Evolutionary conservation across 1,140 invertebrate genomes (phyloP), one percentile per base, ranked within the genome.

Genomic region (Cheumatopsyche charites): DNA sequence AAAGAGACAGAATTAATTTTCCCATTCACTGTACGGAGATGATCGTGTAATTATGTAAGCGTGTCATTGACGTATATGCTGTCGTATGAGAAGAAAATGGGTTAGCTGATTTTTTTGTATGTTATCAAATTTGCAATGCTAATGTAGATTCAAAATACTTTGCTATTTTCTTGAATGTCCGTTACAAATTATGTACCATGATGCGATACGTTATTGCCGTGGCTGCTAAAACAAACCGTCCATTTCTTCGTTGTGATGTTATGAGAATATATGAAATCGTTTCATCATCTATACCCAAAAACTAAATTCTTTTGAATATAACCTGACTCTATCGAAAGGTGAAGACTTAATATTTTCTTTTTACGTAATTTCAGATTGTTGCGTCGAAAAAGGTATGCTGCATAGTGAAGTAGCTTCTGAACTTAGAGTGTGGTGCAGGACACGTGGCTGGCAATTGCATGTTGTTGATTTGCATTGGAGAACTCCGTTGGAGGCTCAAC

Each of bases 381-480:
- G 85, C 65, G 83, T 88, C 1, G 90, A 91, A 78, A 90, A 90
- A 77, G 88, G 87, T 0, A 83, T 85, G 15, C 76, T 91, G 13
- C 89, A 89, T 72, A 88, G 87, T 73, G 84, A 83, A n/a, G 87
- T 90, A 0, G 89, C 89, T 68, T 88, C 89, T 0, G 80, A 84
- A 42, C 78, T 91, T 19, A 80, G 90, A 0, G 80, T 84, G 17
- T 83, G 87, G 47, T 89, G 89, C 62, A 81, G 87, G 42, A 80
- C 83, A 12, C 84, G 83, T 69, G 89, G 89, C 49, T 91, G 90
- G 82, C 88, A 90, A 73, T 82, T 91, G 1, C 89, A 91, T 78
- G 87, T 91, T 4, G 86, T 88, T 0, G 90, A 91, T 79, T 79
- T 91, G 0, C 89, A 91, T 77, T 90, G 89, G 88, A 86, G 88